Percentiles rank a stretch among this genome's conserved stretches.
Evolutionary conservation across 2,113 vertebrate species (phyloP).

Genomic region (Canis aureus): DNA sequence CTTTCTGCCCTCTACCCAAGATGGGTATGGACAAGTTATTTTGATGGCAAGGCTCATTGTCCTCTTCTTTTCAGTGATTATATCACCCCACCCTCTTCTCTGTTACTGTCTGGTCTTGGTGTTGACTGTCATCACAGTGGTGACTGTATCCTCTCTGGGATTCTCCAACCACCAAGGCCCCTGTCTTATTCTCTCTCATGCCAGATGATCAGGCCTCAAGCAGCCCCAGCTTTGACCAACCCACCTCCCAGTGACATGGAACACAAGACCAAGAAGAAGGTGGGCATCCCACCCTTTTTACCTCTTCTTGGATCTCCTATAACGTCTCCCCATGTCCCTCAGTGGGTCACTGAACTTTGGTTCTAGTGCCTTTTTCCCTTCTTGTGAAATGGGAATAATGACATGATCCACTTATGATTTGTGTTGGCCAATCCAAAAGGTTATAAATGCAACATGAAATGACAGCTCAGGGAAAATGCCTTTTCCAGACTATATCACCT

Average conservation of each 20-base stretch:
- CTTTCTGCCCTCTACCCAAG: background rate
- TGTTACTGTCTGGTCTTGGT: background rate
- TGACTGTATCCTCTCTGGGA: accelerated
- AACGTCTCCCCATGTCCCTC: background rate
- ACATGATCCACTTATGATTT: background rate
- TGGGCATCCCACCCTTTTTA: background rate
- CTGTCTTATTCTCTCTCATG: background rate
- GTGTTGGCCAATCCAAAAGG: background rate
- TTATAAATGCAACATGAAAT: background rate
- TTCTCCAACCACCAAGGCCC: background rate
- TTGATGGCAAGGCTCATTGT: background rate
- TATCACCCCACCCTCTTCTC: too few relatives aligned
- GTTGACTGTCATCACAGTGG: background rate
- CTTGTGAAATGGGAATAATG: background rate
- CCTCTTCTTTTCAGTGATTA: background rate
- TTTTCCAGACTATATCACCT: background rate
- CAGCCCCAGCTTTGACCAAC: background rate
- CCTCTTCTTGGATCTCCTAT: background rate
- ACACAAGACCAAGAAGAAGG: too few relatives aligned
- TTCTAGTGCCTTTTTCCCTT: background rate
- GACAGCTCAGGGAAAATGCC: background rate
- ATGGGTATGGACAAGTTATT: background rate
- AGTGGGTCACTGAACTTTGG: background rate
- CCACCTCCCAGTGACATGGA: background rate
- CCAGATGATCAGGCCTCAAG: background rate